phyloP scores from a whole-genome alignment of 2,113 vertebrate genomes.

The Pedetes capensis region DNA sequence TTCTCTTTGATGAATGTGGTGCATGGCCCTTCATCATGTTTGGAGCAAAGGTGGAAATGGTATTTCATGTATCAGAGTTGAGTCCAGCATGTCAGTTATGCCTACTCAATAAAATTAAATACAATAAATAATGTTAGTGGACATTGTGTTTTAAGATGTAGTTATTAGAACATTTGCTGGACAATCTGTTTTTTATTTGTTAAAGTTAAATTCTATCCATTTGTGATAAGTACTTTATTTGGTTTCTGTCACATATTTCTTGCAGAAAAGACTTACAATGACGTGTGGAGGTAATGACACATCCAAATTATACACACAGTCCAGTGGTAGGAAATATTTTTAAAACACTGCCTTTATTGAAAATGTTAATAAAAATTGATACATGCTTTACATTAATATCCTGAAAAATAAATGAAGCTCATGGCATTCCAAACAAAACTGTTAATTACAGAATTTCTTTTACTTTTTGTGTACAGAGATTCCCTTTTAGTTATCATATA shows the following conservation, averaged over 20 bases:
- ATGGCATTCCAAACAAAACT: slow-evolving; percentile 46
- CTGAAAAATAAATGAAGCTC: slow-evolving; percentile 42
- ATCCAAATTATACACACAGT: slow-evolving; percentile 1
- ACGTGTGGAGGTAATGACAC: slow-evolving; percentile 23
- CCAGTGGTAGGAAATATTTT: slow-evolving; percentile 46
- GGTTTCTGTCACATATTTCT: slow-evolving; percentile 34
- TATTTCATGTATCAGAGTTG: not conserved
- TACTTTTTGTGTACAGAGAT: slow-evolving; percentile 13
- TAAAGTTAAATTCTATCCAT: slow-evolving; percentile 14
- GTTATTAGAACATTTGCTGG: slow-evolving; percentile 24
- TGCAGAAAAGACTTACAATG: slow-evolving; percentile 9
- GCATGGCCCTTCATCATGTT: not conserved
- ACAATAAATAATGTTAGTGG: slow-evolving; percentile 37
- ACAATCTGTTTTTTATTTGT: slow-evolving; percentile 45
- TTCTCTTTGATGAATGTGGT: slow-evolving; percentile 36
- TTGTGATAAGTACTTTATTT: slow-evolving; percentile 49
- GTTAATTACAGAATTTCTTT: slow-evolving; percentile 44
- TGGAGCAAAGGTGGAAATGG: not conserved
- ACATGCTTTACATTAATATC: slow-evolving; percentile 56
- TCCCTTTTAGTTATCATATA: slow-evolving; percentile 3
- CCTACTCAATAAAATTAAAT: slow-evolving; percentile 6
- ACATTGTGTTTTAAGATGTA: slow-evolving; percentile 31
- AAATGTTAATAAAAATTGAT: slow-evolving; percentile 54
- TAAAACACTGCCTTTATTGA: slow-evolving; percentile 44
- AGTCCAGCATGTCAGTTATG: not conserved